Base-by-base conservation (phyloP, 37 sponge, comb jelly and placozoan species). In the Axinella damicornis region DNA sequence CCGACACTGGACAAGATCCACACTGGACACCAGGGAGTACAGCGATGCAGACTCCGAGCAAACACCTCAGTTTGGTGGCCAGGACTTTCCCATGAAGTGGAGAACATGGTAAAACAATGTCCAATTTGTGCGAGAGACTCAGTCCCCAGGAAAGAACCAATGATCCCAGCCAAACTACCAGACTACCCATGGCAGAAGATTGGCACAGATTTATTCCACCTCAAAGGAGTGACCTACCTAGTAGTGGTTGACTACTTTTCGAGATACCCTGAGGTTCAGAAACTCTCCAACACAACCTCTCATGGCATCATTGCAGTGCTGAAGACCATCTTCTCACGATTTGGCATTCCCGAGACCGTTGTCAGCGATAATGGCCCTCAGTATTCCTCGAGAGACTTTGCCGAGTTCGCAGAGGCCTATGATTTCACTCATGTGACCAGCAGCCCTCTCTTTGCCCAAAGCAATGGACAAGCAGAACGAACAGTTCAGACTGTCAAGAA, bases 61-160 rank as follows among this genome's bases (percentile, higher is more conserved):
- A 53, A 21, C 14, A 20, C 66, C 65, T 46, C 89, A 66, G 83
- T 88, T n/a, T 88, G 82, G 83, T 88, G 89, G 89, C 89, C 81
- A 54, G 77, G 83, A 11, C 27, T 88, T 9, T 74, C 77, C 28
- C 21, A 39, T 18, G 27, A 81, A 39, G 76, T 76, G 22, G 83
- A 88, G 67, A 64, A 76, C 32, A 36, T 60, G 52, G 62, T 88
- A 27, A 65, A 88, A 39, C 16, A n/a, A 11, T 88, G 89, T 36
- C 62, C 77, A 21, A 33, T 5, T 11, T 88, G 89, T 88, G 52
- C 38, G 9, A 66, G 62, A 46, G 46, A 57, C 30, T 20, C 18
- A 17, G 24, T 13, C 11, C 79, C 60, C 24, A 37, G 53, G 25
- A 69, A 16, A 21, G 81, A 87, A 54, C 88, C 74, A 12, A 53